Conservation (phyloP, 37 sponge, comb jelly and placozoan genomes). For the Spongilla lacustris region DNA sequence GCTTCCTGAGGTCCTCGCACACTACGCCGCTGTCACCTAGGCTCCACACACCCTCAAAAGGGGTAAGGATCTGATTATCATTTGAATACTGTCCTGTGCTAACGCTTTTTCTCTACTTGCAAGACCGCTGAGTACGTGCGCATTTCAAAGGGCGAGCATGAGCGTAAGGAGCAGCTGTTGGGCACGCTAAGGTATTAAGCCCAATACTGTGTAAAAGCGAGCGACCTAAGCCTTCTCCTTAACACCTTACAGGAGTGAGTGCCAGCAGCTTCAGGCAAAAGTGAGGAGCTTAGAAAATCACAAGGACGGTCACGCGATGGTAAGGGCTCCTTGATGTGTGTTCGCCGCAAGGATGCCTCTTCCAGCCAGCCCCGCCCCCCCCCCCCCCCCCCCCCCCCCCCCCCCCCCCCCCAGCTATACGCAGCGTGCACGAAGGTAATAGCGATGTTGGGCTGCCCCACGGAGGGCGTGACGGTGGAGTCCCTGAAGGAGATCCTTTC, state of each 20-base stretch:
- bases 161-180: constrained; percentile 47
- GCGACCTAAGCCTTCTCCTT: not conserved
- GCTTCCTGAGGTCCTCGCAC: not conserved
- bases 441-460: constrained; percentile 28
- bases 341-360: not conserved
- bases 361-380: not conserved
- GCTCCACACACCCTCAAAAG: not conserved
- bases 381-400: not conserved
- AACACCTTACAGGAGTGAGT: constrained; percentile 35
- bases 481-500: constrained; percentile 30
- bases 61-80: not conserved
- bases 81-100: too few relatives aligned
- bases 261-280: constrained; percentile 33
- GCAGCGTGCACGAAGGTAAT: constrained; percentile 15
- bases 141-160: constrained; percentile 42
- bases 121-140: constrained; percentile 39
- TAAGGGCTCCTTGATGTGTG: not conserved
- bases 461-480: constrained; percentile 47
- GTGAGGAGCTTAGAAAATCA: constrained; percentile 40
- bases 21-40: constrained; percentile 29
- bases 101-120: too few relatives aligned
- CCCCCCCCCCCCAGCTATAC: constrained; percentile 25
- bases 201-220: not conserved
- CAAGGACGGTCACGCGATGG: constrained; percentile 19
- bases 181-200: constrained; percentile 13